A percentile compares a stretch with the other conserved stretches of the same genome.
phyloP scores from a whole-genome alignment of 2,113 vertebrate species.

The Pseudolaguvia tuberculata region DNA sequence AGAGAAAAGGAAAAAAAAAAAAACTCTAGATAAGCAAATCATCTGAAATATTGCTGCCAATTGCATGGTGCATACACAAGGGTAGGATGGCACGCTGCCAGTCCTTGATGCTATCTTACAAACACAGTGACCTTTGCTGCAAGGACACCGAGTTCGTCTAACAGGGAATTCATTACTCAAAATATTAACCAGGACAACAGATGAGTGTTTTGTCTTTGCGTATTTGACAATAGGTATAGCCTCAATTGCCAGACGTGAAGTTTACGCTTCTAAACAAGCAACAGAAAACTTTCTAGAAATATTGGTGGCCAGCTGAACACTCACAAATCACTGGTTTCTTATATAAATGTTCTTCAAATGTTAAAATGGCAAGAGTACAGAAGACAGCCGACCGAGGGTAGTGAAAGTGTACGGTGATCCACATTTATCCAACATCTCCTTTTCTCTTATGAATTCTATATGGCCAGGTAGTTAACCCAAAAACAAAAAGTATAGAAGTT shows the following conservation, averaged over 20 bases:
- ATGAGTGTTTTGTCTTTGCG: neutral
- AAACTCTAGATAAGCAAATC: slow-evolving; percentile 44
- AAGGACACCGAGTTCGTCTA: neutral
- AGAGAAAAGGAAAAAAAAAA: too few relatives aligned
- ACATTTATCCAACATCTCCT: slow-evolving; percentile 6
- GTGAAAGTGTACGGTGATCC: slow-evolving; percentile 70
- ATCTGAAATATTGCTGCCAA: slow-evolving; percentile 66
- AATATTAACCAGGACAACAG: neutral
- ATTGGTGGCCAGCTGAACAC: neutral
- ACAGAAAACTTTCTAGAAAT: neutral
- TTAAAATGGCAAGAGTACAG: slow-evolving; percentile 52
- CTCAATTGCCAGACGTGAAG: too few relatives aligned
- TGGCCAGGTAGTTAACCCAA: slow-evolving; percentile 62
- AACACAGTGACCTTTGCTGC: slow-evolving; percentile 19
- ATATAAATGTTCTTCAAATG: neutral
- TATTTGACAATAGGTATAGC: neutral
- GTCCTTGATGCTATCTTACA: neutral
- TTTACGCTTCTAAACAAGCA: neutral
- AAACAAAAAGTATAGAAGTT: slow-evolving; percentile 35
- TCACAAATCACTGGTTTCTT: neutral
- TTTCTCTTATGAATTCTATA: slow-evolving; percentile 58
- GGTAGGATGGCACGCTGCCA: neutral
- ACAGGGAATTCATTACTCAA: neutral
- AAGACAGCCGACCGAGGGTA: slow-evolving; percentile 59
- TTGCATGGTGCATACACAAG: slow-evolving; percentile 36